These are phyloP conservation scores for Garra rufa DNA, from an alignment of 2,113 vertebrate genomes.

Conservation along the genomic window DNA sequence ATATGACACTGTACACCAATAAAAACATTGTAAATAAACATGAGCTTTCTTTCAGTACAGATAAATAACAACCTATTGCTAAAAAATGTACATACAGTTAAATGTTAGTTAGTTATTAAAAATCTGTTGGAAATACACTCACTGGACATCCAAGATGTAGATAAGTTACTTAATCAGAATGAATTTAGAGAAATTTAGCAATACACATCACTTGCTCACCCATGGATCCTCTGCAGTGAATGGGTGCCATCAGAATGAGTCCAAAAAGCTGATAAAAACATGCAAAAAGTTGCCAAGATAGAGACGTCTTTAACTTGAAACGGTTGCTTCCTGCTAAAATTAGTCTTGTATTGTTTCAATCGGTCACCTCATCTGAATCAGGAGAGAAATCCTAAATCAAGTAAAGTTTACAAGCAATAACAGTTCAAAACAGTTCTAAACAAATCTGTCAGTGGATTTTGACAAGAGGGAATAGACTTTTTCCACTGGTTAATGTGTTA, in stretches of 20 bases:
- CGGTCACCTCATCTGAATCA: neutral
- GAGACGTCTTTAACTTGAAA: neutral
- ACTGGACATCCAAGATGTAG: too few species aligned
- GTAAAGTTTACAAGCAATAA: neutral
- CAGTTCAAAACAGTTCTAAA: neutral
- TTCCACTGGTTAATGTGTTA: neutral
- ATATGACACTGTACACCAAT: neutral
- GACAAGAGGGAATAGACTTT: neutral
- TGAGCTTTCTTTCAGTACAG: neutral
- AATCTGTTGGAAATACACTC: too few species aligned
- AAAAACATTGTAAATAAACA: neutral
- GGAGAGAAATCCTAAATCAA: neutral
- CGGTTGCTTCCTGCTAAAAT: neutral
- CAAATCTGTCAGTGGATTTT: neutral
- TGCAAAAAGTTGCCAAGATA: neutral
- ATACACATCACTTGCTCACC: neutral
- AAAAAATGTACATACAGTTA: neutral
- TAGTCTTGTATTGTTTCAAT: neutral
- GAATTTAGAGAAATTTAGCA: too few species aligned
- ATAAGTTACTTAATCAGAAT: too few species aligned
- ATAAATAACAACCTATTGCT: neutral
- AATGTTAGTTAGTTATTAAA: too few species aligned
- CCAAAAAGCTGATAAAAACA: neutral
- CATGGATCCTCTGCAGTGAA: neutral
- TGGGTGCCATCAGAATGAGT: neutral